Conservation (phyloP, 2,113 vertebrate species). For the Nothoprocta pentlandii region DNA sequence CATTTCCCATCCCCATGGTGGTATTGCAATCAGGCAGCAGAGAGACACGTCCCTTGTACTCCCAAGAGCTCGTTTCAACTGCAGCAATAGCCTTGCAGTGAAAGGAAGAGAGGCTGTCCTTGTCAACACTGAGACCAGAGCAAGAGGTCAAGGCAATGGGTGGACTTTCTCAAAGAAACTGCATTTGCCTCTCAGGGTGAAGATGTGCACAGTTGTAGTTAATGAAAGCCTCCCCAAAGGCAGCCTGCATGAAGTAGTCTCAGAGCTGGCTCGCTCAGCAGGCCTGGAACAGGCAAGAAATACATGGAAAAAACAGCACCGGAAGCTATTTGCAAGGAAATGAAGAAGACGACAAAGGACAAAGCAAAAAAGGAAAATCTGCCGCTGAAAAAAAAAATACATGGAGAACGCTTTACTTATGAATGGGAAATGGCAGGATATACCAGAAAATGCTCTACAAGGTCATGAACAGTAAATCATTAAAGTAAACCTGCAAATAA, state of each 20-base stretch:
- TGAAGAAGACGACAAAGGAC: constrained; percentile 64
- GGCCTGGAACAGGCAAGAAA: neutral
- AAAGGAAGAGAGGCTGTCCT: neutral
- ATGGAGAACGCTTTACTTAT: neutral
- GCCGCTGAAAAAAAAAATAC: neutral
- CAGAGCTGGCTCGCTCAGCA: neutral
- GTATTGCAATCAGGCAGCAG: neutral
- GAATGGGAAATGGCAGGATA: neutral
- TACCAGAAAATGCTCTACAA: neutral
- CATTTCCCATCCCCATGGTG: neutral
- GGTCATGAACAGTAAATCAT: neutral
- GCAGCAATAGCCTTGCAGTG: neutral
- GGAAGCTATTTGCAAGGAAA: constrained; percentile 57
- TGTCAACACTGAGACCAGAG: neutral
- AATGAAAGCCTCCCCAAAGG: neutral
- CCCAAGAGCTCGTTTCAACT: neutral
- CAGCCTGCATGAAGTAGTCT: neutral
- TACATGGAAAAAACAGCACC: constrained; percentile 34
- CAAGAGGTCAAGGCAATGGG: neutral
- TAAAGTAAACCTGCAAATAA: neutral
- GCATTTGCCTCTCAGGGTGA: neutral
- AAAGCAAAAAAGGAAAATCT: constrained; percentile 66
- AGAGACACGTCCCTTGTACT: too few relatives aligned
- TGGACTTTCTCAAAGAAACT: neutral
- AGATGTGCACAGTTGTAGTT: neutral